These are phyloP conservation scores for Sitobion miscanthi DNA, from an alignment of 1,140 invertebrate species.

Conservation along the genomic window DNA sequence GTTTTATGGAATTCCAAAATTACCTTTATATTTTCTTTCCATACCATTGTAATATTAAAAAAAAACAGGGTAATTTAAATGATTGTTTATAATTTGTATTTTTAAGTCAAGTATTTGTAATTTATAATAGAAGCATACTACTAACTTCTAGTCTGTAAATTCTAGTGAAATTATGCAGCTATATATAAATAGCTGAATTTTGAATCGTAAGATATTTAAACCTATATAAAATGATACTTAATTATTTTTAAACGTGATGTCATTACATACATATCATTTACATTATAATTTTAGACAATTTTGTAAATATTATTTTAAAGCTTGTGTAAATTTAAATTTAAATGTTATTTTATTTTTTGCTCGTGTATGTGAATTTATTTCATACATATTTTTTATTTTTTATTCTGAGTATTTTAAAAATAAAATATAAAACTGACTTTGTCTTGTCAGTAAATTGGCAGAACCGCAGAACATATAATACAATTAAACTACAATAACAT, in stretches of 20 bases:
- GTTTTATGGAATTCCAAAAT: background rate
- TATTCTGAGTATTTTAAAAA: background rate
- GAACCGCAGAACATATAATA: no score
- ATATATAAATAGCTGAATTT: background rate
- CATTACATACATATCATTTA: background rate
- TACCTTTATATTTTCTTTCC: background rate
- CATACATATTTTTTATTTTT: background rate
- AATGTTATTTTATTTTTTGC: background rate
- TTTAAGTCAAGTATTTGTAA: background rate
- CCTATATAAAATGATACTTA: background rate
- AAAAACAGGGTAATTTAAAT: constrained; percentile 10
- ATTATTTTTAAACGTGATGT: background rate
- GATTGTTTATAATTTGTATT: background rate
- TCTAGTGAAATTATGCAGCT: background rate
- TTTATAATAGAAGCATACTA: background rate
- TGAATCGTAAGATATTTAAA: background rate
- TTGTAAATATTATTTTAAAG: background rate
- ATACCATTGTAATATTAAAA: background rate
- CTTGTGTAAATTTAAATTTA: background rate
- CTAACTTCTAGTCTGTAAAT: background rate
- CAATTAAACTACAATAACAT: background rate
- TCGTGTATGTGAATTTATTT: background rate
- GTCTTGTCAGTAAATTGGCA: no score
- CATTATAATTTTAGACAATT: background rate
- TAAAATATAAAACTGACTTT: background rate